Evolutionary conservation across 2,113 vertebrate species (phyloP).

Genomic region (Gracilinanus agilis): DNA sequence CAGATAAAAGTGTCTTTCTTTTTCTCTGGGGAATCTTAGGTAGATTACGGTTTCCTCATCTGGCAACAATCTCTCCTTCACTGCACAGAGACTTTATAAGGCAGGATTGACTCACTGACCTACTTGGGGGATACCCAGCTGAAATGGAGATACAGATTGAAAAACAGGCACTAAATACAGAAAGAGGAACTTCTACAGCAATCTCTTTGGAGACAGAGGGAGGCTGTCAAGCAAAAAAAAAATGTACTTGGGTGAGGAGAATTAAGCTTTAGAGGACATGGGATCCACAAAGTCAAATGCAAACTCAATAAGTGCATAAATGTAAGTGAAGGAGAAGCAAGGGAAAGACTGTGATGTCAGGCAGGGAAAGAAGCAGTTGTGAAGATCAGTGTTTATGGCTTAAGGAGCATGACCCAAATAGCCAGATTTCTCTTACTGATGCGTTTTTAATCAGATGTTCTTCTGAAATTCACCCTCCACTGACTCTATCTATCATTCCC

Average conservation of each 20-base stretch:
- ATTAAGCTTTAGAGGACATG: not conserved
- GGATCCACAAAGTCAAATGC: not conserved
- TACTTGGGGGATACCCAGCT: constrained; percentile 24
- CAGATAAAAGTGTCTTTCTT: not conserved
- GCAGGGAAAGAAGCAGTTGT: not conserved
- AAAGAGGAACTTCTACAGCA: constrained; percentile 27
- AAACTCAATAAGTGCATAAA: not conserved
- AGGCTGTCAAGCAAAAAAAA: not conserved
- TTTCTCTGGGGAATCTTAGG: not conserved
- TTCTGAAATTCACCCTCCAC: constrained; percentile 67
- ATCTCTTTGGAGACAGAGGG: not conserved
- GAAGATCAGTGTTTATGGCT: constrained; percentile 61
- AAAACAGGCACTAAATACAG: not conserved
- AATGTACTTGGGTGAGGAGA: not conserved
- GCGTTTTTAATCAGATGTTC: constrained; percentile 73
- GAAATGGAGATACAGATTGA: constrained; percentile 29
- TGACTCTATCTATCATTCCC: constrained; percentile 66
- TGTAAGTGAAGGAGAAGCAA: not conserved
- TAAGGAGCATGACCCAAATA: constrained; percentile 60
- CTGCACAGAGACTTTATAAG: not conserved
- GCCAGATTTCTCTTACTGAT: constrained; percentile 69
- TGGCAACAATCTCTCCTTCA: not conserved
- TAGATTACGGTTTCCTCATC: not conserved
- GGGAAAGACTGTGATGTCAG: not conserved
- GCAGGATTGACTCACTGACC: constrained; percentile 54